These are phyloP conservation scores for Neotragus pygmaeus DNA, from an alignment of 2,113 vertebrate species.

Conservation along the genomic window DNA sequence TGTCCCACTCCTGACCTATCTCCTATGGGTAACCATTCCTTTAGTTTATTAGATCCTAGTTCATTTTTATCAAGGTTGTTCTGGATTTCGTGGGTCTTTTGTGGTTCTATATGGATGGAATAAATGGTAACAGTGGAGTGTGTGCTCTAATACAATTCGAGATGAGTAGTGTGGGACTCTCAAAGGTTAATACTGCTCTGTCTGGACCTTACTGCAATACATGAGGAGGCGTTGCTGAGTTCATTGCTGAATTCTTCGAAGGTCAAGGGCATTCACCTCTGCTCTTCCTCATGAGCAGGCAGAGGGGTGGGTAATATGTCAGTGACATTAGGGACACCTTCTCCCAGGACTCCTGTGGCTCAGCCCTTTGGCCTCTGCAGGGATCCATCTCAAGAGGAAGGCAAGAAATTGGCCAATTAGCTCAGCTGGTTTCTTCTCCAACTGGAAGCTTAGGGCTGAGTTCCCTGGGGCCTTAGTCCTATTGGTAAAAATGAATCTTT, in stretches of 20 bases:
- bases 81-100: not conserved
- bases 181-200: not conserved
- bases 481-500: not conserved
- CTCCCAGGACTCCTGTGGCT: not conserved
- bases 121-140: not conserved
- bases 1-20: not conserved
- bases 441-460: not conserved
- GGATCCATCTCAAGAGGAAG: not conserved
- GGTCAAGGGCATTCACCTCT: not conserved
- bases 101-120: not conserved
- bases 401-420: not conserved
- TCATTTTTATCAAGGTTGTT: not conserved
- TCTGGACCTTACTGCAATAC: not conserved
- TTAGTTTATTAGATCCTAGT: not conserved
- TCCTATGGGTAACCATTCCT: not conserved
- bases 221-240: no score
- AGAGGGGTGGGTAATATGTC: not conserved
- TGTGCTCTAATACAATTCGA: not conserved
- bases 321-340: not conserved
- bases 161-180: not conserved
- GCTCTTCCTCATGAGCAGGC: not conserved
- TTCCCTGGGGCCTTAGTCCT: not conserved
- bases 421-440: not conserved
- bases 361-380: not conserved
- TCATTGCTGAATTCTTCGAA: not conserved